Base-by-base conservation (phyloP, 2,797 vertebrate genomes). In the Avahi laniger region DNA sequence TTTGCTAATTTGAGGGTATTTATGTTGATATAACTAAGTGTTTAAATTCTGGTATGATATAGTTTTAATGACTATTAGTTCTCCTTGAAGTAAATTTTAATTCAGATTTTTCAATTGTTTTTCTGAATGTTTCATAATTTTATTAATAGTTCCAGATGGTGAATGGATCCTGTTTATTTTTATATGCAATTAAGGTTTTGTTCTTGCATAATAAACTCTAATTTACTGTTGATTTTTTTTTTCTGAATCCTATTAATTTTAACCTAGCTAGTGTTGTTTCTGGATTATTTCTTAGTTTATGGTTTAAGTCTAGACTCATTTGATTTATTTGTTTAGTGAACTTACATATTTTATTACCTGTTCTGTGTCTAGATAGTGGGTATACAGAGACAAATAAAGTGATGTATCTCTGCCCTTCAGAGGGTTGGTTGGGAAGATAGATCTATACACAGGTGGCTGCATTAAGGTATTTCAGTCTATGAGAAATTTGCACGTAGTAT, bases 221-320 rank as follows among this genome's bases (percentile, higher is more conserved):
- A 72, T 73, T 80, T 81, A 78, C n/a, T 83, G 24, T 92, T 76
- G 48, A 76, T n/a, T 10, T 88, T 95, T 95, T 81, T 57, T 75
- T 92, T 69, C 59, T 88, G 41, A 59, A 81, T 81, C 67, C 26
- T 87, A 65, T 26, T 65, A 81, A 41, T 92, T 24, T 38, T 70
- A 75, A 65, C n/a, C n/a, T 50, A n/a, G 41, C 7, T 70, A 18
- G 22, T 33, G 28, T 33, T 13, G n/a, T 79, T 70, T 84, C 46
- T 75, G 43, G 35, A 41, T 83, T 86, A 38, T 11, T 38, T 65
- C 67, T 82, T 54, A 30, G 57, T 63, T 73, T 72, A 12, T 89
- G 33, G 43, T 75, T 89, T 92, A 82, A 61, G 50, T 33, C 17
- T 78, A 35, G 41, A 41, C 38, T 59, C 30, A 82, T 57, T 81